phyloP scores from a whole-genome alignment of 2,888 invertebrate genomes.

The Ophioninae sp. region DNA sequence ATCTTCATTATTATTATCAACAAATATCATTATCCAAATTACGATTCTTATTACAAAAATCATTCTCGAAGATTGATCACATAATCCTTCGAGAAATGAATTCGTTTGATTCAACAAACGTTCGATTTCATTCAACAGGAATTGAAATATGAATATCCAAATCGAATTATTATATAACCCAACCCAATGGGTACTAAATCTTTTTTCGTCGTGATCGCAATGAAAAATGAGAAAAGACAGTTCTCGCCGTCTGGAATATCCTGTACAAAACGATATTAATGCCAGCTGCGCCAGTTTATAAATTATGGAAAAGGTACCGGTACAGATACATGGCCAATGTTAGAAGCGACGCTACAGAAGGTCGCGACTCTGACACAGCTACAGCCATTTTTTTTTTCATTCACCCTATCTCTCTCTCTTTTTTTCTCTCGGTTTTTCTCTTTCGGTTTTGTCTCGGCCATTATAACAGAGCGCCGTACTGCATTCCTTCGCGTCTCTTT shows the following conservation, averaged over 20 bases:
- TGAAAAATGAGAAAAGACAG: neutral
- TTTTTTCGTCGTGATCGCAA: neutral
- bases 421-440: constrained; percentile 15
- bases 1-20: too few species aligned
- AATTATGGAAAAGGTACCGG: constrained; percentile 1
- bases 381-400: constrained; percentile 17
- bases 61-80: too few species aligned
- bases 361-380: constrained; percentile 42
- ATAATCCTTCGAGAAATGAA: too few species aligned
- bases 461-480: constrained; percentile 49
- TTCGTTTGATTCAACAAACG: too few species aligned
- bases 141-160: neutral
- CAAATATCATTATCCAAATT: too few species aligned
- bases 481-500: constrained; percentile 60
- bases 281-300: neutral
- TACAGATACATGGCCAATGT: constrained; percentile 23
- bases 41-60: too few species aligned
- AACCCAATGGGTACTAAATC: neutral
- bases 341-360: constrained; percentile 50
- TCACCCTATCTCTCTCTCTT: neutral
- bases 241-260: neutral
- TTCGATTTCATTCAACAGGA: too few species aligned
- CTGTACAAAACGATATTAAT: neutral
- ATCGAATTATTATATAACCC: neutral
- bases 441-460: constrained; percentile 19